Base-by-base conservation (phyloP, 2,888 invertebrate genomes). In the Chymomyza caudatula region DNA sequence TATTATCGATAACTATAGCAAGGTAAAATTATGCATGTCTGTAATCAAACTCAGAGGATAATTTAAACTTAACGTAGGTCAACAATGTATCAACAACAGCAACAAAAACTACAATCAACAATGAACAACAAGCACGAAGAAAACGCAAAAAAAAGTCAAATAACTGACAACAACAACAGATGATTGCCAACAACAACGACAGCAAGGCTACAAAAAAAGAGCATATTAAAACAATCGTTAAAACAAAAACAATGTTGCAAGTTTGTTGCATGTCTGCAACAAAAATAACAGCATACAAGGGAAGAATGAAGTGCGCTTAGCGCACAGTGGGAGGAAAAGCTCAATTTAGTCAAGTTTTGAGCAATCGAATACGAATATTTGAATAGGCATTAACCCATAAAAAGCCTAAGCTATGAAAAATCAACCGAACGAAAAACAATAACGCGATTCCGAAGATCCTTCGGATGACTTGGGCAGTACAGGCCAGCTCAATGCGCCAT, bases 201-300 rank as follows among this genome's bases (percentile, higher is more conserved):
- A 59, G 53, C 44, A 62, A 5, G 60, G 64, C 37, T 15, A 22
- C 52, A 53, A 53, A 6, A 37, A 37, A 37, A 37, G n/a, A 20
- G 15, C 23, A n/a, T 20, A 51, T 23, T 63, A 37, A 57, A n/a
- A 19, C 13, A 52, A 52, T 20, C 17, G n/a, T 3, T 8, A 17
- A 19, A 52, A 52, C 6, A 0, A 20, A 17, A 23, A 37, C 29
- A 37, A 37, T 37, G 29, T 37, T 1, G 29, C 29, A 1, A 37
- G 11, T 37, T 37, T 37, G 29, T 37, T 37, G 29, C 29, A 8
- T 37, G 11, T 37, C 29, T n/a, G n/a, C 11, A 37, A 37, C 8
- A 37, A 52, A 13, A 52, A 2, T 11, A 52, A 52, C 23, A 52
- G 52, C 52, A 8, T 5, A 1, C 3, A 17, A 52, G 11, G 8